A percentile compares a stretch with the other conserved stretches of the same genome.
Conservation (phyloP, 2,797 vertebrate genomes). For the Molossus molossus region DNA sequence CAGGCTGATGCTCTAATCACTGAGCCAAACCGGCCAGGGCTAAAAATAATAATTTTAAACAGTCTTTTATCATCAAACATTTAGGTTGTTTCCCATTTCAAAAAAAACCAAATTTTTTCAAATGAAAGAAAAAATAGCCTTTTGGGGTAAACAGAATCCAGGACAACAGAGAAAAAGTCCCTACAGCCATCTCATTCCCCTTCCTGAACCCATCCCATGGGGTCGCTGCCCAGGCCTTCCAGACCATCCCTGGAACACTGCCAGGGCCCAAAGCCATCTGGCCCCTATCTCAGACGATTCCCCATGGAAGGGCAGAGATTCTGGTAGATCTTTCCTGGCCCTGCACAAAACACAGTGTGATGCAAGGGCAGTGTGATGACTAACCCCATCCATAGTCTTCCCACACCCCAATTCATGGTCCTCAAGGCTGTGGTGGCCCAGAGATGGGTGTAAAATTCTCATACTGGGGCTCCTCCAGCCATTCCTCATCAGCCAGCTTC, state of each 20-base stretch:
- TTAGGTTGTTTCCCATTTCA: constrained; percentile 72
- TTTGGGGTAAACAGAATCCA: constrained; percentile 3
- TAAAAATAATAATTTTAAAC: constrained; percentile 17
- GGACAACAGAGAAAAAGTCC: constrained; percentile 46
- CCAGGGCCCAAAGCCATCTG: constrained; percentile 43
- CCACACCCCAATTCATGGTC: not conserved
- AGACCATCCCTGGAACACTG: not conserved
- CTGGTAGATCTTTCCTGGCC: not conserved
- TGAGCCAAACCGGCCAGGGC: too few species aligned
- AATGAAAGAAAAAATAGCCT: constrained; percentile 56
- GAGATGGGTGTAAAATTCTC: constrained; percentile 84
- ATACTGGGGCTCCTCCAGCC: constrained; percentile 85
- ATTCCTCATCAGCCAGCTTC: constrained; percentile 85
- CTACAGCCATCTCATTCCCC: not conserved
- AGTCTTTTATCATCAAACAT: constrained; percentile 56
- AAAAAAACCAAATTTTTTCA: constrained; percentile 60
- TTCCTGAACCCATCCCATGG: not conserved
- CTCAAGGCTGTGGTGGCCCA: constrained; percentile 48
- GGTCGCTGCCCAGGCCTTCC: constrained; percentile 51
- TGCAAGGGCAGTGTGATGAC: not conserved
- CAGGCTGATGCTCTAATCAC: too few species aligned
- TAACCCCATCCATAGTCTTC: not conserved
- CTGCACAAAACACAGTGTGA: not conserved
- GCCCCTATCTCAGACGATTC: not conserved
- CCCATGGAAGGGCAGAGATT: not conserved